Evolutionary conservation across 2,113 vertebrate species (phyloP).

Genomic region (Corydoras maculifer): DNA sequence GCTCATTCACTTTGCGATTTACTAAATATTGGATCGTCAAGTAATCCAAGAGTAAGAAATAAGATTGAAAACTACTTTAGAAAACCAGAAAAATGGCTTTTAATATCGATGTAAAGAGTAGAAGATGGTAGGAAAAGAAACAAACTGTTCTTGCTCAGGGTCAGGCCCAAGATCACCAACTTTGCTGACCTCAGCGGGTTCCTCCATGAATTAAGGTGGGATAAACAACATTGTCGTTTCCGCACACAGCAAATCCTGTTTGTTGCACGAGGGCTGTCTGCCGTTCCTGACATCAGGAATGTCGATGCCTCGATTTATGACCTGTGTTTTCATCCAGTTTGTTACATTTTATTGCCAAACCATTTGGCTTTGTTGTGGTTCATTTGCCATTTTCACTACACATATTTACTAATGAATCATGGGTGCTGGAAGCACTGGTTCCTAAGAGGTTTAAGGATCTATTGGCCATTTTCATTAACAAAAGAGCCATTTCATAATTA

Average conservation of each 20-base stretch:
- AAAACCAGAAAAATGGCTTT: constrained; percentile 23
- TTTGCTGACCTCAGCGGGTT: constrained; percentile 23
- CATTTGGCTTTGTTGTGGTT: constrained; percentile 31
- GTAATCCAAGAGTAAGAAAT: constrained; percentile 24
- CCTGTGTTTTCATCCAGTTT: constrained; percentile 22
- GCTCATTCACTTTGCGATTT: constrained; percentile 54
- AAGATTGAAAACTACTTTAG: not conserved
- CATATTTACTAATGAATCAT: constrained; percentile 61
- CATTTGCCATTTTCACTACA: constrained; percentile 38
- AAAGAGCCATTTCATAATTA: constrained; percentile 70
- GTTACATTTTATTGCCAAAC: constrained; percentile 27
- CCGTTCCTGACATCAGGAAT: constrained; percentile 12
- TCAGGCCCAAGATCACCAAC: constrained; percentile 11
- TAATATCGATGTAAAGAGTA: constrained; percentile 53
- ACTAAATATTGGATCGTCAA: constrained; percentile 50
- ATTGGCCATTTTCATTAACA: constrained; percentile 68
- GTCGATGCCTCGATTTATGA: constrained; percentile 14
- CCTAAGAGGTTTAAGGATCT: constrained; percentile 58
- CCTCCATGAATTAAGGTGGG: not conserved
- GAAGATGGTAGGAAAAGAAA: constrained; percentile 32
- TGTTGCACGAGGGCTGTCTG: constrained; percentile 6
- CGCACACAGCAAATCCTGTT: not conserved
- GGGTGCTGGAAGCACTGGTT: constrained; percentile 51
- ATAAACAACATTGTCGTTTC: not conserved
- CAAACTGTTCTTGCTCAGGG: constrained; percentile 12